Percentiles rank a stretch among this genome's conserved stretches.
phyloP scores from a whole-genome alignment of 2,113 vertebrate species.

The Sarotherodon lohbergeri region DNA sequence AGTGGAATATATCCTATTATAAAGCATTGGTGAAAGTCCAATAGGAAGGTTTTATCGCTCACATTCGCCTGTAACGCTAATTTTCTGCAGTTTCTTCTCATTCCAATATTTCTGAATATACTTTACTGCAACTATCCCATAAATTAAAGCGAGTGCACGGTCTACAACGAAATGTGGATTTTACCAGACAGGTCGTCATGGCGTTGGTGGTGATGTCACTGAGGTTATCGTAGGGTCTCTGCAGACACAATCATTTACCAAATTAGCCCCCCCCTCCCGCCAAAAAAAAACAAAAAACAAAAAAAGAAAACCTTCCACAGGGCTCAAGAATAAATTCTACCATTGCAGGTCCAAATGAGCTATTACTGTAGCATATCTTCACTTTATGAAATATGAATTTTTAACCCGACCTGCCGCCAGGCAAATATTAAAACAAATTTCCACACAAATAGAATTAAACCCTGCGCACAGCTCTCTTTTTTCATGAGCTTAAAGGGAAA shows the following conservation, averaged over 20 bases:
- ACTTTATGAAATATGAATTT: slow-evolving; percentile 24
- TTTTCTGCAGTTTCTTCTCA: neutral
- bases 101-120: neutral
- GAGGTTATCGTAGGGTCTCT: neutral
- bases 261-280: neutral
- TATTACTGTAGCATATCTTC: slow-evolving; percentile 12
- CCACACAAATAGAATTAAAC: slow-evolving; percentile 38
- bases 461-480: neutral
- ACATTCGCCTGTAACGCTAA: rapidly evolving
- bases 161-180: neutral
- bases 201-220: neutral
- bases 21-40: neutral
- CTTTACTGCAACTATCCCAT: neutral
- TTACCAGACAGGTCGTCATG: neutral
- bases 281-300: rapidly evolving
- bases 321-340: neutral
- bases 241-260: neutral
- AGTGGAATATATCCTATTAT: neutral
- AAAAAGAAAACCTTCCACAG: neutral
- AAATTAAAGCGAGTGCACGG: neutral
- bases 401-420: slow-evolving; percentile 15
- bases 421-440: slow-evolving; percentile 34
- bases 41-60: neutral
- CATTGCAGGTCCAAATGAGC: slow-evolving; percentile 10
- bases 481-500: slow-evolving; percentile 16